Evolutionary conservation across 2,797 vertebrate species (phyloP).

Genomic region (Hemibagrus guttatus): DNA sequence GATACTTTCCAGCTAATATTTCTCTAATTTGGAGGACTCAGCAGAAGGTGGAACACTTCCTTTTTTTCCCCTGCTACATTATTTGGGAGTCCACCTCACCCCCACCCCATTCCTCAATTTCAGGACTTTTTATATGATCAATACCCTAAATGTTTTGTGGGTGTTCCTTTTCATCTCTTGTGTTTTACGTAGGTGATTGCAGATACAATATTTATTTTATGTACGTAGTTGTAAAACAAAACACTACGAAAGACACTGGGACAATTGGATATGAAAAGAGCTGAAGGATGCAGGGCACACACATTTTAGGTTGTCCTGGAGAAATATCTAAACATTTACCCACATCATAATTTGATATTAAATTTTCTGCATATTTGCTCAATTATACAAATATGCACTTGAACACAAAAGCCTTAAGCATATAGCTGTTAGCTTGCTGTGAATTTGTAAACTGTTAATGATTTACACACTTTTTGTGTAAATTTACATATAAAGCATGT

Average conservation of each 20-base stretch:
- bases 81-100: not conserved
- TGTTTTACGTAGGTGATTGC: not conserved
- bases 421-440: too few species aligned
- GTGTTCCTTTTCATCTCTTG: not conserved
- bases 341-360: not conserved
- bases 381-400: not conserved
- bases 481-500: not conserved
- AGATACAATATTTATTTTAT: constrained; percentile 26
- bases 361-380: not conserved
- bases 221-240: not conserved
- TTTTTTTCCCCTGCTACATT: too few species aligned
- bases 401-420: not conserved
- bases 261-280: not conserved
- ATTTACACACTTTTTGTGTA: not conserved
- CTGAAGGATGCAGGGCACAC: not conserved
- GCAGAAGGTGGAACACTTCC: not conserved
- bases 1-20: not conserved
- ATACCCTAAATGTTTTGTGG: not conserved
- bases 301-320: not conserved
- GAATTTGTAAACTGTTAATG: not conserved
- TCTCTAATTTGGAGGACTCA: not conserved
- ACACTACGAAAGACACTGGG: not conserved
- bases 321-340: not conserved
- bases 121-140: constrained; percentile 6
- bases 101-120: not conserved